Base-by-base conservation (phyloP, 2,797 vertebrate species). In the Melanotaenia parkinsoni region DNA sequence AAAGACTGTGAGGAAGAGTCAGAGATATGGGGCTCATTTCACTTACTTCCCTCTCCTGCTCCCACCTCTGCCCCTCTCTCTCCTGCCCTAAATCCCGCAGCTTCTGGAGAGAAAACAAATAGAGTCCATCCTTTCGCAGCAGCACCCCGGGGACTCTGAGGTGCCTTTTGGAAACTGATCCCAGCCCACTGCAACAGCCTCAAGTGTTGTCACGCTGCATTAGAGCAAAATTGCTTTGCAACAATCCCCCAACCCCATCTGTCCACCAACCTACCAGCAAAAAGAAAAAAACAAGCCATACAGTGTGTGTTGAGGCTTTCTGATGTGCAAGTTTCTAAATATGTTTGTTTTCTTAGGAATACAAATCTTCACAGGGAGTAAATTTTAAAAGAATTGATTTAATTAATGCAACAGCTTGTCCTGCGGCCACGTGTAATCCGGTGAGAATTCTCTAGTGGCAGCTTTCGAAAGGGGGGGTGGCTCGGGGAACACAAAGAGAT, bases 341-440 rank as follows among this genome's bases (percentile, higher is more conserved):
- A 63, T 57, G 60, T 60, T 28, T 32, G 11, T 69, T 60, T 81
- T 81, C 72, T 80, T 74, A 77, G 63, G 58, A 84, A 86, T 89
- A 82, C 76, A 82, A 84, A 88, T 90, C 85, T 90, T 92, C 83
- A 83, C 70, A 81, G 76, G 76, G 74, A 85, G 71, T 86, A 87
- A 90, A 74, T 56, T 56, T 75, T 86, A 82, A 83, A 87, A 82
- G 86, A 91, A 88, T 90, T 91, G 82, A 94, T 94, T 94, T 92
- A 94, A 95, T 94, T 93, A 94, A 94, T 94, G 92, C 92, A 83
- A 81, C 89, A 88, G 87, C 94, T 91, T 93, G 92, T 94, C 93
- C 93, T 87, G 85, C 83, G 82, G 93, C 91, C 89, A 87, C 92
- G 89, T 94, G 93, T 93, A 94, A 94, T 94, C 93, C 91, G 35